These are phyloP conservation scores for Ptychodera flava DNA, from an alignment of 35 echinoderm and acorn worm species.

Conservation along the genomic window DNA sequence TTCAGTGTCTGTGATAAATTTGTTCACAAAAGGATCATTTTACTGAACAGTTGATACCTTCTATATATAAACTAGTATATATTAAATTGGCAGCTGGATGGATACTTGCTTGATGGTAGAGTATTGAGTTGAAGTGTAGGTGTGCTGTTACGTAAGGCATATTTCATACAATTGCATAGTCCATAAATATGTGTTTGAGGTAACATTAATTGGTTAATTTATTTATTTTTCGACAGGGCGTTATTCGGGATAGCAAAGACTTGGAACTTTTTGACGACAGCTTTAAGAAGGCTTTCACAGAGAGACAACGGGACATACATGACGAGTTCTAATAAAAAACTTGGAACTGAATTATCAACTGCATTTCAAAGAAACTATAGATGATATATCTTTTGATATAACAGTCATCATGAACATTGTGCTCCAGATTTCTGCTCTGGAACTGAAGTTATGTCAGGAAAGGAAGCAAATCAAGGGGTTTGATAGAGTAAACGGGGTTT, in stretches of 20 bases:
- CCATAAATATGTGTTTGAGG: too few species aligned
- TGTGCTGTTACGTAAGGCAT: too few species aligned
- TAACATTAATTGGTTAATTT: background rate
- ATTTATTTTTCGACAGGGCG: conserved; percentile 56
- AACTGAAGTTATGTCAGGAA: too few species aligned
- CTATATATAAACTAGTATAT: too few species aligned
- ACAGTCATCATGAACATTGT: background rate
- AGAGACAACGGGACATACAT: conserved; percentile 68
- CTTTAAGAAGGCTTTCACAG: conserved; percentile 81
- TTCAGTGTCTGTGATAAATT: too few species aligned
- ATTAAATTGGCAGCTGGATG: too few species aligned
- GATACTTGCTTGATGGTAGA: too few species aligned
- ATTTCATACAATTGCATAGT: too few species aligned
- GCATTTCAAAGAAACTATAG: background rate
- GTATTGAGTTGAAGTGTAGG: too few species aligned
- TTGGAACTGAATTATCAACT: background rate
- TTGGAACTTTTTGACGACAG: conserved; percentile 94
- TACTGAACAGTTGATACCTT: too few species aligned
- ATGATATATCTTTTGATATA: background rate
- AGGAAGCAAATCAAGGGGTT: background rate
- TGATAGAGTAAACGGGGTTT: too few species aligned
- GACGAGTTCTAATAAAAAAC: conserved; percentile 18
- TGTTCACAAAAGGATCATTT: too few species aligned
- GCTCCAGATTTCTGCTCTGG: background rate
- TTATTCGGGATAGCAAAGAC: conserved; percentile 72